phyloP scores from a whole-genome alignment of 2,888 invertebrate genomes.

The Trichogramma dendrolimi region DNA sequence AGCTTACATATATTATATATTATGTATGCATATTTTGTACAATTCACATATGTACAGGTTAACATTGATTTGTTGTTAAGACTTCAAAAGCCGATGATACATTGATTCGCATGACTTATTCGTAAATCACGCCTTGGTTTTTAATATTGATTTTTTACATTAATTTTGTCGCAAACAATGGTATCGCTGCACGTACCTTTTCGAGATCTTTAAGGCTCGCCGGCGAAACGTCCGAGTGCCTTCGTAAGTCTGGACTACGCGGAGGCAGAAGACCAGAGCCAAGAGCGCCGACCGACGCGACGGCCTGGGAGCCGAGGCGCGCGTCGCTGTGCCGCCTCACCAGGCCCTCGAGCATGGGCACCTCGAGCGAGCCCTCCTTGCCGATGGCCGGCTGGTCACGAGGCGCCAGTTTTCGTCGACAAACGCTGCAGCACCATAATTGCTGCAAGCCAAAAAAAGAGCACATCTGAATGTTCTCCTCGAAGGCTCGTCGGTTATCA shows the following conservation, averaged over 20 bases:
- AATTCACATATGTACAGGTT: no score
- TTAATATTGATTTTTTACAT: not conserved
- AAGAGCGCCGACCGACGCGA: constrained; percentile 49
- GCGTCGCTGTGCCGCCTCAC: constrained; percentile 80
- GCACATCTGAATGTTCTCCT: not conserved
- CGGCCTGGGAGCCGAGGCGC: constrained; percentile 59
- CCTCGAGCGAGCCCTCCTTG: constrained; percentile 77
- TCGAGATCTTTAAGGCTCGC: constrained; percentile 84
- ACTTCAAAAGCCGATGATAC: no score
- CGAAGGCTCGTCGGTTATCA: no score
- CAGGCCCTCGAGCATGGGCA: constrained; percentile 73
- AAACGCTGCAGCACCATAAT: constrained; percentile 86
- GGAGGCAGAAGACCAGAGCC: constrained; percentile 74
- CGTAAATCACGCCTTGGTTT: no score
- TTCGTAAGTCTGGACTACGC: constrained; percentile 73
- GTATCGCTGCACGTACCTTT: constrained; percentile 59
- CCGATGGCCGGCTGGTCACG: constrained; percentile 66
- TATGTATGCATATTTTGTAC: no score
- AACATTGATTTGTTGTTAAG: no score
- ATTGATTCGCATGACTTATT: no score
- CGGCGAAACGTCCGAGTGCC: constrained; percentile 84
- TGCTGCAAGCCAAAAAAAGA: constrained; percentile 52
- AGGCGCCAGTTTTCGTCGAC: constrained; percentile 76
- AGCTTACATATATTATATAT: no score
- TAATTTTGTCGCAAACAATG: not conserved